Percentiles rank a stretch among this genome's conserved stretches.
These are phyloP conservation scores for Okamejei kenojei DNA, from an alignment of 2,797 vertebrate genomes.

Conservation along the genomic window DNA sequence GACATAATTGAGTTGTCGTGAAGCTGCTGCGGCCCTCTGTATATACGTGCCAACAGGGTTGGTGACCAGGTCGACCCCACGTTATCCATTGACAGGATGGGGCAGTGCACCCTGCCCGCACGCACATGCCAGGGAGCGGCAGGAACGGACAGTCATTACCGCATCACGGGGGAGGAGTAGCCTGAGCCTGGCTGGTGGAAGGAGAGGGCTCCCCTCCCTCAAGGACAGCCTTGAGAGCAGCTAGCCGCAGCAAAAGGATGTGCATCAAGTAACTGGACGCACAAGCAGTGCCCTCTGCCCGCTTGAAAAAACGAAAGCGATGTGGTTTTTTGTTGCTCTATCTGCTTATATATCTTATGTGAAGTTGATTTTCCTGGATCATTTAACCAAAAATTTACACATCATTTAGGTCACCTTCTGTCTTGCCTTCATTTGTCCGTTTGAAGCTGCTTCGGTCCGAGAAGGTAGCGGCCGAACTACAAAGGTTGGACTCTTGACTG, in stretches of 20 bases:
- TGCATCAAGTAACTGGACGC: not conserved
- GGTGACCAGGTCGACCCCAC: not conserved
- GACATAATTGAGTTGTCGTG: not conserved
- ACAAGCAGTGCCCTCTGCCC: not conserved
- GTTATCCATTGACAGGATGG: not conserved
- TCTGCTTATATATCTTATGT: not conserved
- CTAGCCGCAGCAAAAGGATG: not conserved
- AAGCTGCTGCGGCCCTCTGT: not conserved
- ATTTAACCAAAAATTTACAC: conserved; percentile 18
- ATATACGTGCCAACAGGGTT: not conserved
- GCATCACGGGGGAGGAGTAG: too few species aligned
- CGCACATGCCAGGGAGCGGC: not conserved
- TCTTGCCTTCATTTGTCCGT: not conserved
- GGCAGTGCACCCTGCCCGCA: too few species aligned
- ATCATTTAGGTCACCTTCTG: not conserved
- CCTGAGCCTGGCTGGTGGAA: not conserved
- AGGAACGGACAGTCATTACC: not conserved
- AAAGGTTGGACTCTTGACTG: not conserved
- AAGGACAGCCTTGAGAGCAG: not conserved
- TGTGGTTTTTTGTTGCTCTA: not conserved
- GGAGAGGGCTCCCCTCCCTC: not conserved
- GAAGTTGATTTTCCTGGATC: conserved; percentile 21
- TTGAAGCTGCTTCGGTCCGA: not conserved
- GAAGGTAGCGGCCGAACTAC: not conserved
- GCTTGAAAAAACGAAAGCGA: not conserved